A percentile compares a stretch with the other conserved stretches of the same genome.
Evolutionary conservation across 2,797 vertebrate species (phyloP).

Genomic region (Oreochromis mossambicus): DNA sequence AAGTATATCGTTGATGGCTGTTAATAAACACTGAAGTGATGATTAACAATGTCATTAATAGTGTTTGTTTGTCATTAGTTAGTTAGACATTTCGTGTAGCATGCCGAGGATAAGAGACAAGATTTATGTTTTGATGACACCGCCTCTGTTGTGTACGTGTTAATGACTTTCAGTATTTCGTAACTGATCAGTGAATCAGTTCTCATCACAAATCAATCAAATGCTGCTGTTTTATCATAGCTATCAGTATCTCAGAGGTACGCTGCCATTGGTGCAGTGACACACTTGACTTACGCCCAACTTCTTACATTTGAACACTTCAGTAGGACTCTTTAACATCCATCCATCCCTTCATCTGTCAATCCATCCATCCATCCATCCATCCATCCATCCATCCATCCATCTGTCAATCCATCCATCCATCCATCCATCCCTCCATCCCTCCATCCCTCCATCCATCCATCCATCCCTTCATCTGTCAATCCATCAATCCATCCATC

Average conservation of each 20-base stretch:
- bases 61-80: background rate
- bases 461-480: background rate
- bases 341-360: background rate
- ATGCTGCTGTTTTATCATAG: background rate
- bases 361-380: accelerated
- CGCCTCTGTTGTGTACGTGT: background rate
- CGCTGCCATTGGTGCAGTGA: background rate
- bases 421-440: too few species aligned
- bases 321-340: background rate
- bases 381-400: accelerated
- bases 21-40: background rate
- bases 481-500: background rate
- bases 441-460: too few species aligned
- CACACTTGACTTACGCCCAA: background rate
- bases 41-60: background rate
- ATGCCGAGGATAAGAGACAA: background rate
- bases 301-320: background rate
- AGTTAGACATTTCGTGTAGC: background rate
- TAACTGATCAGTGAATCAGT: background rate
- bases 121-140: background rate
- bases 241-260: background rate
- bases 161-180: background rate
- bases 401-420: too few species aligned
- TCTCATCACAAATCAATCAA: background rate
- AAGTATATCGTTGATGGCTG: background rate